phyloP scores from a whole-genome alignment of 2,113 vertebrate genomes.

The Poecilia latipinna region DNA sequence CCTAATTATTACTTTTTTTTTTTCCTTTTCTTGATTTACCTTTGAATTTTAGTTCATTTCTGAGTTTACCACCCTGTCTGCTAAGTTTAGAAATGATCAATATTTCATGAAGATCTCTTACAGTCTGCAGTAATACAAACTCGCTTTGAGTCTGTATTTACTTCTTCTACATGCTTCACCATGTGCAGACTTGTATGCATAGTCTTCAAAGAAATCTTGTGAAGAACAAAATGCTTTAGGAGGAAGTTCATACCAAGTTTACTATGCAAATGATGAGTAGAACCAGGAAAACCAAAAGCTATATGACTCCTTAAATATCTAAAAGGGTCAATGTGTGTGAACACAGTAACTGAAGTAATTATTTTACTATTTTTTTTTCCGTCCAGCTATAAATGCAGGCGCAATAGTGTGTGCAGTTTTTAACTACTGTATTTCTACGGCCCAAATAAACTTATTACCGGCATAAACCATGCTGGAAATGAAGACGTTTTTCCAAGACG shows the following conservation, averaged over 20 bases:
- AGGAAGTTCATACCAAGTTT: neutral
- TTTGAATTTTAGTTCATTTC: conserved; percentile 45
- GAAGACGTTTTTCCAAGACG: neutral
- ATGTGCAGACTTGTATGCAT: neutral
- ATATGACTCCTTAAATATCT: neutral
- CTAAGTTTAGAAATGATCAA: conserved; percentile 18
- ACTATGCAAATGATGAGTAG: neutral
- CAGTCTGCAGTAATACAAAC: neutral
- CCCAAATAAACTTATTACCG: neutral
- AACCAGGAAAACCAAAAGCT: neutral
- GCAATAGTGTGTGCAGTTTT: neutral
- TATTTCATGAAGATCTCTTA: neutral
- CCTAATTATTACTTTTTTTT: conserved; percentile 50
- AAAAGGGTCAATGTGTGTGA: neutral
- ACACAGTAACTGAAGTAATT: neutral
- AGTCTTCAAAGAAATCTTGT: neutral
- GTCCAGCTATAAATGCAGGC: neutral
- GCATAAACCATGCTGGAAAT: neutral
- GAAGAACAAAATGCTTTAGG: neutral
- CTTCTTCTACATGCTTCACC: neutral
- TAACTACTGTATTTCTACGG: no score
- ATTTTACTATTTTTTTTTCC: neutral
- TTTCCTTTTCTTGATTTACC: conserved; percentile 42
- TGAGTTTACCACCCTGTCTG: conserved; percentile 43
- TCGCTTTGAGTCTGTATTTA: neutral